These are phyloP conservation scores for Steinernema khuongi DNA, from an alignment of 1,140 invertebrate species.

Conservation along the genomic window DNA sequence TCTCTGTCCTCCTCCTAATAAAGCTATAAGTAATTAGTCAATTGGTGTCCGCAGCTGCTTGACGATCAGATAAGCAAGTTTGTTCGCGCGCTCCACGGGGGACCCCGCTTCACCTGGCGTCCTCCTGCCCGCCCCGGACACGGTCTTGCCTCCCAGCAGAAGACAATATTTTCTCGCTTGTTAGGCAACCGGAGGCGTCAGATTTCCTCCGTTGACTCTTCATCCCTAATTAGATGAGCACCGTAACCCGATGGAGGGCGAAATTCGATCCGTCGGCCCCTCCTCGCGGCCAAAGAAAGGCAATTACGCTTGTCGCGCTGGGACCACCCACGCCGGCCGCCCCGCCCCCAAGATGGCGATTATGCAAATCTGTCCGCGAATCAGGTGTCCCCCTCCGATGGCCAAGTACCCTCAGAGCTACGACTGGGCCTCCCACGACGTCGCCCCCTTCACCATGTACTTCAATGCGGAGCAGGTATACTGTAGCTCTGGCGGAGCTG, in stretches of 20 bases:
- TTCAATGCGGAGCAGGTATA: background rate
- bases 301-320: background rate
- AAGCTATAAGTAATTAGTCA: background rate
- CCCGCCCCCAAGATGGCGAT: background rate
- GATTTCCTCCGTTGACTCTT: conserved; percentile 6
- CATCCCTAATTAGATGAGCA: background rate
- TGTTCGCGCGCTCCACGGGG: background rate
- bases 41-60: background rate
- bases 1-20: background rate
- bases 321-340: background rate
- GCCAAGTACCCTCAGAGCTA: background rate
- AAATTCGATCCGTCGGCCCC: conserved; percentile 5
- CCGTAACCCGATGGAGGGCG: background rate
- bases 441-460: background rate
- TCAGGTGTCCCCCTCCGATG: background rate
- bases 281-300: conserved; percentile 2
- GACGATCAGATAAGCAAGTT: background rate
- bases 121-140: background rate
- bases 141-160: background rate
- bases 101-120: background rate
- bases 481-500: no score
- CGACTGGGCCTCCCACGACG: background rate
- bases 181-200: background rate
- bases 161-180: background rate
- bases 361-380: conserved; percentile 7